Conservation (phyloP, 2,888 invertebrate genomes). For the Paralinhomoeus sp. region DNA sequence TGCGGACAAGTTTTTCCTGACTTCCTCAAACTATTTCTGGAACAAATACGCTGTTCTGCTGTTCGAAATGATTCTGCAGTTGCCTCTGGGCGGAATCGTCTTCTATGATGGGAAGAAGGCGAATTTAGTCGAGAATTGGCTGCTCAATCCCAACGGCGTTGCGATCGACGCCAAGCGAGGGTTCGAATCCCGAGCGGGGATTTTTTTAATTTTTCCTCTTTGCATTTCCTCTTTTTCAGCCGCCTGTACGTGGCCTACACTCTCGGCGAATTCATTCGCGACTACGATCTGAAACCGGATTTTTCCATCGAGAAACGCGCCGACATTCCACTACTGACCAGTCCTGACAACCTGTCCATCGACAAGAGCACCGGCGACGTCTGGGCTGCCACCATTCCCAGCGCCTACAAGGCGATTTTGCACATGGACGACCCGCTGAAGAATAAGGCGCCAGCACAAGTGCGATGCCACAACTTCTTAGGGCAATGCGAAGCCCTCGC, state of each 20-base stretch:
- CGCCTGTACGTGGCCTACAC: constrained; percentile 12
- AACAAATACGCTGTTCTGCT: constrained; percentile 6
- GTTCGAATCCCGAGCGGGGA: no score
- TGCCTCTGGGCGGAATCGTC: constrained; percentile 12
- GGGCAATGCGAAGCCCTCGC: no score
- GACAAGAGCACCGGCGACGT: constrained; percentile 7
- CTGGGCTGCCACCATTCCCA: constrained; percentile 13
- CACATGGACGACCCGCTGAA: not conserved
- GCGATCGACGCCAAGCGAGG: constrained; percentile 12
- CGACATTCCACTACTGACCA: constrained; percentile 15
- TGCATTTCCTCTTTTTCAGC: not conserved
- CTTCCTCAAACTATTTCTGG: constrained; percentile 13
- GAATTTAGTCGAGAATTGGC: constrained; percentile 6
- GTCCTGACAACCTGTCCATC: constrained; percentile 8
- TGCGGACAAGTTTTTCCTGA: constrained; percentile 16
- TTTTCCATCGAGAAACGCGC: constrained; percentile 8
- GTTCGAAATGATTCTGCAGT: constrained; percentile 10
- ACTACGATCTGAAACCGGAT: constrained; percentile 13
- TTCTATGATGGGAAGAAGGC: constrained; percentile 15
- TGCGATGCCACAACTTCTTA: not conserved
- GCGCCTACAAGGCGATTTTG: constrained; percentile 3
- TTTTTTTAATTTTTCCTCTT: not conserved
- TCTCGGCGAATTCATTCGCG: constrained; percentile 9
- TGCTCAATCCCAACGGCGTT: constrained; percentile 13
- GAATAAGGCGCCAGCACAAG: constrained; percentile 4